phyloP scores from a whole-genome alignment of 2,113 vertebrate species.

The Aspiorhynchus laticeps region DNA sequence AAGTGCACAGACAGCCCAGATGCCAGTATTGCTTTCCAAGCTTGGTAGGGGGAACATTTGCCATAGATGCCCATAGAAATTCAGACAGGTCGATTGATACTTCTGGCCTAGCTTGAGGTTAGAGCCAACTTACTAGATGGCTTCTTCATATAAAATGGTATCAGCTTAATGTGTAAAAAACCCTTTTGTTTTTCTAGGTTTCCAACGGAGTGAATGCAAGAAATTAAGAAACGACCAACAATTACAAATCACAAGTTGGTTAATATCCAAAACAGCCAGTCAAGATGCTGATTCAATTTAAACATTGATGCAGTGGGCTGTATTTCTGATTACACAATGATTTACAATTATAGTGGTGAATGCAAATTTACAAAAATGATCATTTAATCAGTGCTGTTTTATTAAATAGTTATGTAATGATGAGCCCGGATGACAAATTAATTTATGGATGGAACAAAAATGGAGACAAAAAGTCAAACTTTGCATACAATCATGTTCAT shows the following conservation, averaged over 20 bases:
- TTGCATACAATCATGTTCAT: not conserved
- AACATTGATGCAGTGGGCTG: not conserved
- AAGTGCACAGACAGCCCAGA: slow-evolving; percentile 8
- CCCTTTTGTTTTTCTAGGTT: not conserved
- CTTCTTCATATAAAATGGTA: not conserved
- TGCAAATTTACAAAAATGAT: not conserved
- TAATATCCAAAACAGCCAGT: not conserved
- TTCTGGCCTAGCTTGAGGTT: not conserved
- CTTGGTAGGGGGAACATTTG: slow-evolving; percentile 16
- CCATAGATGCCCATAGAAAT: slow-evolving; percentile 17
- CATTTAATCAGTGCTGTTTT: not conserved
- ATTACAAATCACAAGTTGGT: not conserved
- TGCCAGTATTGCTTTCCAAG: not conserved
- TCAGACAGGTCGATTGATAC: not conserved
- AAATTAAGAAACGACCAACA: not conserved
- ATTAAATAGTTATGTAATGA: not conserved
- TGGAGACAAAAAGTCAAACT: not conserved
- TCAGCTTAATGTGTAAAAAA: not conserved
- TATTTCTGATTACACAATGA: not conserved
- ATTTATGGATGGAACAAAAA: not conserved
- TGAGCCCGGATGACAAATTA: not conserved
- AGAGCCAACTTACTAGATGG: not conserved
- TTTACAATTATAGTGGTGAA: slow-evolving; percentile 1
- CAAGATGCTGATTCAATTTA: not conserved
- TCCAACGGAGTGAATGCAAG: not conserved